Base-by-base conservation (phyloP, 2,888 invertebrate species). In the Caenorhabditis sinica region DNA sequence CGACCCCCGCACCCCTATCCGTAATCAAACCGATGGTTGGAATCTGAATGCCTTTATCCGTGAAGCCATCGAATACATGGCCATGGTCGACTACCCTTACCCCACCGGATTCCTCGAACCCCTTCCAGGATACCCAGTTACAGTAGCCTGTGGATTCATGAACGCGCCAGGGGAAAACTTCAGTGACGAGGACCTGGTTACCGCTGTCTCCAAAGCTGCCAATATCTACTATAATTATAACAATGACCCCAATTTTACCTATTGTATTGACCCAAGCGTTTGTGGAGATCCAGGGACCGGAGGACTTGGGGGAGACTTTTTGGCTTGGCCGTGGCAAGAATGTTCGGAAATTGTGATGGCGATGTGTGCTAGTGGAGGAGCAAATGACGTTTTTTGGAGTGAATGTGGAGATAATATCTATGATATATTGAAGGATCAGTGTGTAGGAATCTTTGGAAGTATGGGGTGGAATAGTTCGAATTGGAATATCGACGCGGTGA, bases 341-440 rank as follows among this genome's bases (percentile, higher is more conserved):
- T 98, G 98, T 93, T 96, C 97, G 36, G 97, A 98, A 93, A 97
- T 98, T 96, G 95, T 97, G 79, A 97, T 97, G 96, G 97, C 97
- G 0, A 95, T 96, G 94, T 98, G 97, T 93, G 94, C 95, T 4
- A 95, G 95, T 85, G 96, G 95, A 1, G 86, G 82, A 0, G 94
- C 95, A 13, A 96, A 96, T 91, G 97, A 98, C 96, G 97, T 97
- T 93, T 96, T 94, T 91, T 93, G 95, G 0, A 94, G 82, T 9
- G 83, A 88, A 33, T 89, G 88, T 45, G 53, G 60, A 20, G 49
- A 17, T 9, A 71, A 81, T 61, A 60, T 84, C 25, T 84, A 63
- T 49, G 23, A 66, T 8, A 51, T 28, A n/a, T 33, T 83, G 25
- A 43, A 75, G 60, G 33, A 83, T 9, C 30, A 45, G 30, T 83